Base-by-base conservation (phyloP, 2,113 vertebrate genomes). In the Chloroceryle aenea region DNA sequence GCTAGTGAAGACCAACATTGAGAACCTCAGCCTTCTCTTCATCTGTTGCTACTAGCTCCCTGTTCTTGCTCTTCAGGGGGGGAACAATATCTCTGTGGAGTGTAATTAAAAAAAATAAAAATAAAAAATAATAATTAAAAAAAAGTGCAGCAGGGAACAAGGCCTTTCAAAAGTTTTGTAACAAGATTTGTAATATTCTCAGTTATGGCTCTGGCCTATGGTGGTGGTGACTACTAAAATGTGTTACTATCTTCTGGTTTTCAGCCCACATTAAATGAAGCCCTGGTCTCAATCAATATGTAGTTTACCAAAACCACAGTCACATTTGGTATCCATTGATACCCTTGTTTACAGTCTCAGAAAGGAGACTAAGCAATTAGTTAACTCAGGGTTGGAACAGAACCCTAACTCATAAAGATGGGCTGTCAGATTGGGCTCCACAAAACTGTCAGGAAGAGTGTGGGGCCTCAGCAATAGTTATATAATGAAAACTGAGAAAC, bases 251-350 rank as follows among this genome's bases (percentile, higher is more conserved):
- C n/a, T 45, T 86, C 36, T 72, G 4, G 47, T 92, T 87, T 43
- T 75, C 34, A 85, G 50, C 15, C 25, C 58, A 21, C 7, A 22
- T 67, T 82, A 77, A 85, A 67, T 2, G 4, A 88, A 91, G 16
- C 19, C 61, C 92, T 93, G 78, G 34, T 93, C 68, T 83, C 47
- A 93, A 89, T 91, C 63, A 82, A 50, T 59, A 90, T 52, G 58
- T 77, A 74, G 55, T 73, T 93, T 80, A 91, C 20, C 34, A 67
- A 96, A 96, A 95, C 82, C 95, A 77, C 91, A 90, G 67, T 77
- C 42, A 77, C 90, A 90, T 95, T 97, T 96, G 91, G 82, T 90
- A 96, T 93, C 73, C 63, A 93, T 94, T 88, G 87, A 80, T 95
- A 59, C 5, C 38, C 91, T 80, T 94, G 85, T 93, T 96, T 91